Evolutionary conservation across 2,888 invertebrate genomes (phyloP).

Genomic region (Agrotis segetum): DNA sequence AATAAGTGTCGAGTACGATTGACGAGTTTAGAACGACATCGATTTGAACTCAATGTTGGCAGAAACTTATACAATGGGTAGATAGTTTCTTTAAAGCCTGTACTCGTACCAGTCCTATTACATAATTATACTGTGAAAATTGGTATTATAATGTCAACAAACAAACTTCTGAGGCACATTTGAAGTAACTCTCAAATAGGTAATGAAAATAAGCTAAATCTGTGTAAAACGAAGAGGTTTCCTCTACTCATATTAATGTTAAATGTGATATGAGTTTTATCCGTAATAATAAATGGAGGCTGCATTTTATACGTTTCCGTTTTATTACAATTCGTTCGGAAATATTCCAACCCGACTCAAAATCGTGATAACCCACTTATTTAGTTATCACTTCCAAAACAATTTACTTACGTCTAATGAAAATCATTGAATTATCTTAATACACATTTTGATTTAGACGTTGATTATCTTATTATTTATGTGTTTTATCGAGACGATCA

Average conservation of each 20-base stretch:
- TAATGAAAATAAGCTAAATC: conserved; percentile 4
- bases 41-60: conserved; percentile 41
- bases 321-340: conserved; percentile 2
- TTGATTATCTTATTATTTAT: conserved; percentile 49
- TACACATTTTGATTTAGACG: conserved; percentile 39
- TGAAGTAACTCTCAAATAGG: background rate
- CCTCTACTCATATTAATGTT: background rate
- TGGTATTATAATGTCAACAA: conserved; percentile 18
- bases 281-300: conserved; percentile 4
- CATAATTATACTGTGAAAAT: conserved; percentile 16
- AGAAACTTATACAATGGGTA: conserved; percentile 30
- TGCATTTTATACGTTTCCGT: conserved; percentile 7
- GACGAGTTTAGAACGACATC: conserved; percentile 58
- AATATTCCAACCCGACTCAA: background rate
- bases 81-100: conserved; percentile 18
- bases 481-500: conserved; percentile 49
- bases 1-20: conserved; percentile 62
- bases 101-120: background rate
- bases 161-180: background rate
- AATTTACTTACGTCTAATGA: conserved; percentile 36
- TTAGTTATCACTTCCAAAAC: conserved; percentile 12
- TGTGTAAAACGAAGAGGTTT: background rate
- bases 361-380: background rate
- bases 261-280: background rate
- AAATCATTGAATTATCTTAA: conserved; percentile 40